Evolutionary conservation across 2,888 invertebrate species (phyloP).

Genomic region (Lepidochrysops patricia): DNA sequence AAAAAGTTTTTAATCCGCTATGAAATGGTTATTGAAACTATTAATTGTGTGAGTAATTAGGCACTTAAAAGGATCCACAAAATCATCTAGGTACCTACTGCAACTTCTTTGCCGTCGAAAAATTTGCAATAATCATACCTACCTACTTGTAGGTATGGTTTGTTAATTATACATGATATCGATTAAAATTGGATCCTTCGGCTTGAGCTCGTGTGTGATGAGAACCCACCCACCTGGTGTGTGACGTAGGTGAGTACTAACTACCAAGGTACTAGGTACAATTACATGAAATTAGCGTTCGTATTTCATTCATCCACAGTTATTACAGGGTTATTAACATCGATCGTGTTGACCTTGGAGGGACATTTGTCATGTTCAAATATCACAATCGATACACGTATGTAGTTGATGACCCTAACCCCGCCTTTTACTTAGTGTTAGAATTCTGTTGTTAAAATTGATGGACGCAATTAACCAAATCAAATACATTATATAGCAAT

Average conservation of each 20-base stretch:
- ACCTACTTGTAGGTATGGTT: neutral
- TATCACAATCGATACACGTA: slow-evolving; percentile 14
- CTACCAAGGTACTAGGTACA: neutral
- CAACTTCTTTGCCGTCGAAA: neutral
- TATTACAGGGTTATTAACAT: slow-evolving; percentile 28
- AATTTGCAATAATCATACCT: neutral
- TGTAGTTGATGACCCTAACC: neutral
- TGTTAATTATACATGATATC: neutral
- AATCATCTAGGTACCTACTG: too few species aligned
- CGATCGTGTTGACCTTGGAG: slow-evolving; percentile 29
- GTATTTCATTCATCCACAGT: slow-evolving; percentile 13
- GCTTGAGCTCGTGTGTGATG: neutral
- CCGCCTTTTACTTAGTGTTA: too few species aligned
- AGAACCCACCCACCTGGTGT: neutral
- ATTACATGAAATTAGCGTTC: too few species aligned
- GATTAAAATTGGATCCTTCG: neutral
- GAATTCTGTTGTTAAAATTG: too few species aligned
- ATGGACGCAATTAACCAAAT: too few species aligned
- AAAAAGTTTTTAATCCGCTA: neutral
- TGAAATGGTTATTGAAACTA: neutral
- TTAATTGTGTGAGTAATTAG: too few species aligned
- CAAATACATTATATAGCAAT: too few species aligned
- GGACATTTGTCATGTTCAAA: slow-evolving; percentile 17
- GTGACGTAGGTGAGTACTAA: neutral
- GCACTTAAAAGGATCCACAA: neutral